A percentile compares a stretch with the other conserved stretches of the same genome.
phyloP scores from a whole-genome alignment of 2,113 vertebrate species.

The Centropus bengalensis region DNA sequence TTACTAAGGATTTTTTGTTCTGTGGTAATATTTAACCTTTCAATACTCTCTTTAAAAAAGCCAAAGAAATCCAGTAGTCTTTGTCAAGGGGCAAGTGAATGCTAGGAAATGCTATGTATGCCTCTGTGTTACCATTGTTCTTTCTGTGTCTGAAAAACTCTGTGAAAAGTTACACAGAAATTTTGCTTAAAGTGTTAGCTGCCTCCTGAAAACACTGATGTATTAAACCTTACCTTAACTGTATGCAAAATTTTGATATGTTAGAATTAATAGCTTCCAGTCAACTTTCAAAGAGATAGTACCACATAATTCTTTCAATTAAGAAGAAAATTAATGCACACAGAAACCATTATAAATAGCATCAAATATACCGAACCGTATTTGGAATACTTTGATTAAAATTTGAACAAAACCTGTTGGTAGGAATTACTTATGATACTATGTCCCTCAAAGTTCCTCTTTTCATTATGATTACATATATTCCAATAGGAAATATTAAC shows the following conservation, averaged over 20 bases:
- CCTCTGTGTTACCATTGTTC: not conserved
- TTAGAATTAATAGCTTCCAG: conserved; percentile 43
- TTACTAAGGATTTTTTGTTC: not conserved
- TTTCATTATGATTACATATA: not conserved
- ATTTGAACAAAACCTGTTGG: conserved; percentile 41
- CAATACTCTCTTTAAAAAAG: not conserved
- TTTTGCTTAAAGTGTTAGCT: not conserved
- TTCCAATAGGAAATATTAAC: not conserved
- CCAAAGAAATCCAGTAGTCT: not conserved
- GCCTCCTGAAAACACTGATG: not conserved
- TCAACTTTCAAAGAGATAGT: conserved; percentile 49
- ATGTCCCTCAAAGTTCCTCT: not conserved
- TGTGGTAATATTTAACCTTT: not conserved
- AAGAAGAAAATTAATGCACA: conserved; percentile 55
- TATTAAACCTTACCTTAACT: not conserved
- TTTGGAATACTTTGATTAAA: conserved; percentile 44
- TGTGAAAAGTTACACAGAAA: not conserved
- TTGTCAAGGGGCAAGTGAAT: not conserved
- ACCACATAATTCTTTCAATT: conserved; percentile 25
- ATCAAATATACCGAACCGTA: conserved; percentile 24
- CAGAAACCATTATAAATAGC: conserved; percentile 34
- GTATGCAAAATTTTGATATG: conserved; percentile 19
- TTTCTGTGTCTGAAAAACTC: not conserved
- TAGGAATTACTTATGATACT: not conserved
- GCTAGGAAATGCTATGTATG: not conserved